phyloP scores from a whole-genome alignment of 2,113 vertebrate species.

The Nibea albiflora region DNA sequence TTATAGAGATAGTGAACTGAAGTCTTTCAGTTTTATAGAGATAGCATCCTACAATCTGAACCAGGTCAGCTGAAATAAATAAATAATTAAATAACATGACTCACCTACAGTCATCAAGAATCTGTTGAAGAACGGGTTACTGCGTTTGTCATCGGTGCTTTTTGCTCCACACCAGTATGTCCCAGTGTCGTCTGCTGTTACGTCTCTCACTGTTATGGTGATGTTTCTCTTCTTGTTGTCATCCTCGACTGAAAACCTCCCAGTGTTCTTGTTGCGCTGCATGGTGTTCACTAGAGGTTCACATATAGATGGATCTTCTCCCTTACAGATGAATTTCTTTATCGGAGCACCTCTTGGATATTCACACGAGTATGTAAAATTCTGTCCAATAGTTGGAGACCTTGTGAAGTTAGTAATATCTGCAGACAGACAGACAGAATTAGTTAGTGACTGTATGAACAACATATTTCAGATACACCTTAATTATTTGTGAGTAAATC shows the following conservation, averaged over 20 bases:
- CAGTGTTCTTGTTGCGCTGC: rapidly evolving
- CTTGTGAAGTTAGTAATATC: rapidly evolving
- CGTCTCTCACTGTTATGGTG: slow-evolving; percentile 3
- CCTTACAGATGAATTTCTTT: slow-evolving; percentile 43
- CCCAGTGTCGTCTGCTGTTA: slow-evolving; percentile 4
- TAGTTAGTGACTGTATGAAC: no score
- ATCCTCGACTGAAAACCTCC: background rate
- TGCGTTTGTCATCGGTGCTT: rapidly evolving
- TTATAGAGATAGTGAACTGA: no score
- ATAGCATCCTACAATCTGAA: no score
- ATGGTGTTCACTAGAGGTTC: rapidly evolving
- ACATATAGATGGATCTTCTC: slow-evolving; percentile 26
- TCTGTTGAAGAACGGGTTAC: background rate
- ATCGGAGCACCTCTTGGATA: rapidly evolving
- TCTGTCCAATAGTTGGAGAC: rapidly evolving
- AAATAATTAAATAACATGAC: rapidly evolving
- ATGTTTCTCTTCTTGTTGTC: rapidly evolving
- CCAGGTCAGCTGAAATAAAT: no score
- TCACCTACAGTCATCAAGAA: slow-evolving; percentile 6
- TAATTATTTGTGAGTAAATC: no score
- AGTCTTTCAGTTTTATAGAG: no score
- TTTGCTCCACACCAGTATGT: slow-evolving; percentile 39
- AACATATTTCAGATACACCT: no score
- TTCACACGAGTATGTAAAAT: slow-evolving; percentile 16
- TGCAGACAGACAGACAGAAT: background rate